Evolutionary conservation across 1,140 invertebrate species (phyloP), one percentile per base, ranked within the genome.

Genomic region (Prorops nasuta): DNA sequence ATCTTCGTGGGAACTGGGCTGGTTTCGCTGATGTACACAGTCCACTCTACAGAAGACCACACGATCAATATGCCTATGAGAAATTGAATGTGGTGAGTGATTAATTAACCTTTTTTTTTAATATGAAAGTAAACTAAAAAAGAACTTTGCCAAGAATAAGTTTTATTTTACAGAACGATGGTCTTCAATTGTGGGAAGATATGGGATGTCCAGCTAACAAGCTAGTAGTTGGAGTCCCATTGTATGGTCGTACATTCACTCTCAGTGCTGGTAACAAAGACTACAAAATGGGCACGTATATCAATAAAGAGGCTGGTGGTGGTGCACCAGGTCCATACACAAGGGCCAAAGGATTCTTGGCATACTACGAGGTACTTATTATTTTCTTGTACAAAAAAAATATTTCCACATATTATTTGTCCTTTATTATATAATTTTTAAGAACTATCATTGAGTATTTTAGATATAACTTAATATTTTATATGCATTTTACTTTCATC

Each of bases 1-100:
- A 96, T 77, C 79, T 96, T 14, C 81, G 92, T 54, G 94, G 94
- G 18, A 92, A 93, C 60, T 96, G 92, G 92, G 92, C 89, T 4
- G 90, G 89, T 31, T 90, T 91, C 58, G 92, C 92, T 1, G 91
- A 93, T 64, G 86, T 88, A 0, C 91, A 94, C 64, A 92, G 89
- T 62, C 89, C 91, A 3, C 78, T 94, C 0, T 92, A 91, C 63
- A 88, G 85, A 66, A 75, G 91, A 48, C 89, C 90, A 0, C 86
- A 89, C 56, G 91, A 94, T 72, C 88, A 92, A 66, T 93, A 87
- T 78, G 89, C 88, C 21, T 93, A 94, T 64, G 89, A 92, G 67
- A 89, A 86, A 68, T 81, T 94, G 12, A 94, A 94, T 68, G 90
- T 92, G 67, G 90, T 92, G 80, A 77, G 87, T 78, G 60, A 19